phyloP scores from a whole-genome alignment of 2,113 vertebrate species.

The Spermophilus dauricus region DNA sequence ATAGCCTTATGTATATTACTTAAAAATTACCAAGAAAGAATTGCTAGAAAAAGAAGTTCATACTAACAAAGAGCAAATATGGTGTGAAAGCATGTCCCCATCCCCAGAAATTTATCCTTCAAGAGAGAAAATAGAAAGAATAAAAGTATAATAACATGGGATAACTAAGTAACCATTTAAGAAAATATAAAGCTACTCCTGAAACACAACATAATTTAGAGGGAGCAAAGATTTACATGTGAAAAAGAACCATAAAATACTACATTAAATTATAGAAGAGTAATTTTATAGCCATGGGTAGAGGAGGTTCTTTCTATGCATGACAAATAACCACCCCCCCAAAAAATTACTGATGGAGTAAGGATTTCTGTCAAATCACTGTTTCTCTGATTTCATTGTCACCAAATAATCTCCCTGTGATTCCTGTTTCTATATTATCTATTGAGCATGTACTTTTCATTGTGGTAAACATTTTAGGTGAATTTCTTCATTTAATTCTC shows the following conservation, averaged over 20 bases:
- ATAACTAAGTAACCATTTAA: slow-evolving; percentile 41
- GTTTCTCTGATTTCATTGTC: slow-evolving; percentile 1
- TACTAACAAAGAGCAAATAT: slow-evolving; percentile 53
- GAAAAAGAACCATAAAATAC: slow-evolving; percentile 38
- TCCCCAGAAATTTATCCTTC: slow-evolving; percentile 27
- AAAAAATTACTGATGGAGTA: background rate
- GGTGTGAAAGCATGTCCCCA: slow-evolving; percentile 35
- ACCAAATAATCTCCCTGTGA: background rate
- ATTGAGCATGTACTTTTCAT: background rate
- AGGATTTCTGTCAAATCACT: background rate
- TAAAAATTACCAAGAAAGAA: slow-evolving; percentile 62
- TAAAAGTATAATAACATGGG: slow-evolving; percentile 37
- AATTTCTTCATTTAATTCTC: slow-evolving; percentile 25
- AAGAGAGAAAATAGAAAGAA: slow-evolving; percentile 63
- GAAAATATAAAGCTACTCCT: slow-evolving; percentile 3
- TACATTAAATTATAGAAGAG: slow-evolving; percentile 34
- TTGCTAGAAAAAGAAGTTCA: slow-evolving; percentile 53
- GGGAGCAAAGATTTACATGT: slow-evolving; percentile 12
- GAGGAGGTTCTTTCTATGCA: background rate
- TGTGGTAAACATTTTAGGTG: background rate
- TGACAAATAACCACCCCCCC: background rate
- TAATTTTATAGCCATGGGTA: background rate
- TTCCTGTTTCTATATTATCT: background rate
- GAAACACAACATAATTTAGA: slow-evolving; percentile 40
- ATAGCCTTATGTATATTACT: slow-evolving; percentile 19